Evolutionary conservation across 1,140 invertebrate species (phyloP), one percentile per base, ranked within the genome.

Genomic region (Gryon sp.): DNA sequence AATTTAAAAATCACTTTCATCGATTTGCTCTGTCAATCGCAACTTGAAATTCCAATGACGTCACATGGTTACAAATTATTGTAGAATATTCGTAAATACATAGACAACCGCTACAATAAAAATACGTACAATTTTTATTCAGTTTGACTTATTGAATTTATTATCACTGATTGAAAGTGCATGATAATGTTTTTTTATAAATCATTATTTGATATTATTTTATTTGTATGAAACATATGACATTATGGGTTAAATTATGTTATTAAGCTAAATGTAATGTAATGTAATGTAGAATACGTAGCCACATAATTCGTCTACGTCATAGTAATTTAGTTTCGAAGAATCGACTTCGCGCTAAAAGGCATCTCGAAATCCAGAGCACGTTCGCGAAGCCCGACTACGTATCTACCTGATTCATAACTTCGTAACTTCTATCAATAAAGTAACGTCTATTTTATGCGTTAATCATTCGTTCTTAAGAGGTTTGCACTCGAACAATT

Each of bases 381-480:
- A 73, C 69, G 69, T 63, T 65, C 50, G 26, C 52, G 12, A 16
- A 24, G 15, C 40, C 28, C 48, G 34, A 66, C 36, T 65, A 75
- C 24, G 30, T 66, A 66, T 53, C 45, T 50, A 26, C 43, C 15
- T 59, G 50, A 74, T 74, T 65, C 60, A 74, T 74, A 74, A 66
- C 53, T 59, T 52, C n/a, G 19, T 16, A 65, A 48, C 50, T 41
- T 45, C 12, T 46, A 73, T 73, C 69, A 57, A 63, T n/a, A 53
- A 57, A 73, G 28, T 24, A 30, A 20, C 28, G 19, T 30, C 48
- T 62, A 22, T 62, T 62, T 62, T 38, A 45, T 12, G 24, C 46
- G 55, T 43, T 72, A 72, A 72, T 72, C 34, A 55, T 53, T 63
- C 48, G 12, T 16, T 32, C 30, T 60, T 50, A 50, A 55, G 19